phyloP scores from a whole-genome alignment of 2,113 vertebrate genomes.

The Chaetodon auriga region DNA sequence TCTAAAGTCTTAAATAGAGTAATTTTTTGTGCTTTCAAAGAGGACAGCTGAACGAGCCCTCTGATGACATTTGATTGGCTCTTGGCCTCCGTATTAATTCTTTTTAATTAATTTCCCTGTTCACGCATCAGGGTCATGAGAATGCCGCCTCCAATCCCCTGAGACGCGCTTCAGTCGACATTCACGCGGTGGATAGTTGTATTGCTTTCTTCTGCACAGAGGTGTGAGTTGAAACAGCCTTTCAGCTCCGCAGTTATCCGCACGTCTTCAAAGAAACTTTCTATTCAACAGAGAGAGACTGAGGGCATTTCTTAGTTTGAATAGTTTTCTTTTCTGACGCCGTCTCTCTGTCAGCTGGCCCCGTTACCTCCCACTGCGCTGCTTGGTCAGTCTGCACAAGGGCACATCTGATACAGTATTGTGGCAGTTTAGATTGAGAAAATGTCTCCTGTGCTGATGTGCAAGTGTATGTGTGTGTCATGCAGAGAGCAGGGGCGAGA shows the following conservation, averaged over 20 bases:
- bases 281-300: not conserved
- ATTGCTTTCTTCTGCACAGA: not conserved
- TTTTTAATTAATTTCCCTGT: slow-evolving; percentile 42
- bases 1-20: slow-evolving; percentile 18
- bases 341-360: slow-evolving; percentile 9
- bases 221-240: not conserved
- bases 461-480: not conserved
- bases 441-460: not conserved
- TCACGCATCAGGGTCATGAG: slow-evolving; percentile 18
- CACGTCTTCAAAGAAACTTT: slow-evolving; percentile 4
- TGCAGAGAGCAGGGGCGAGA: not conserved
- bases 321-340: not conserved
- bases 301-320: not conserved
- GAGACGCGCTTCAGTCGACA: not conserved
- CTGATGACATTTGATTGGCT: slow-evolving; percentile 17
- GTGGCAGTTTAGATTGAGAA: slow-evolving; percentile 12
- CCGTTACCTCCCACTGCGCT: slow-evolving; percentile 40
- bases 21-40: slow-evolving; percentile 20
- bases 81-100: slow-evolving; percentile 28
- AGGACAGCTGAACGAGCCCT: slow-evolving; percentile 12
- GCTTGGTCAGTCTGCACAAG: slow-evolving; percentile 17
- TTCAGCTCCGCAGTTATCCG: not conserved
- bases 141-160: not conserved
- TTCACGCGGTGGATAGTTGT: not conserved
- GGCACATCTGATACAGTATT: slow-evolving; percentile 8